Percentiles rank a stretch among this genome's conserved stretches.
phyloP scores from a whole-genome alignment of 2,797 vertebrate species.

The Neostethus bicornis region DNA sequence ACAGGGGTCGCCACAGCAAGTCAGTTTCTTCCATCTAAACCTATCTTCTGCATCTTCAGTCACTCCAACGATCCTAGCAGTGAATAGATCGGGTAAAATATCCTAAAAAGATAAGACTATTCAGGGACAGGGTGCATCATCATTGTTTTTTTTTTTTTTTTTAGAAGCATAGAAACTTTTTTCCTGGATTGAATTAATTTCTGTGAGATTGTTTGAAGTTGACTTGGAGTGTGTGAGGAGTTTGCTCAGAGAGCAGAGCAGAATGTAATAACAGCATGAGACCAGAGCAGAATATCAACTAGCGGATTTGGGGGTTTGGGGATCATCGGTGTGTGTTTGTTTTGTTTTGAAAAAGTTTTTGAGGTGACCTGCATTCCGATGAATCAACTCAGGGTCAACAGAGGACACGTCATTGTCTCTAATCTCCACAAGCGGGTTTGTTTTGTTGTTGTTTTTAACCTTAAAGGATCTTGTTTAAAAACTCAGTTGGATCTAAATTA shows the following conservation, averaged over 20 bases:
- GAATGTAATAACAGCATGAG: constrained; percentile 58
- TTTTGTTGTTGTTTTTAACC: constrained; percentile 3
- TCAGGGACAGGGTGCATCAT: constrained; percentile 15
- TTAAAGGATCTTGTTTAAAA: constrained; percentile 5
- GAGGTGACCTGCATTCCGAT: constrained; percentile 61
- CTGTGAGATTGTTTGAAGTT: constrained; percentile 60
- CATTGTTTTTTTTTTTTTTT: constrained; percentile 32
- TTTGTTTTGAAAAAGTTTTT: constrained; percentile 41
- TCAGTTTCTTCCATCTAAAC: too few species aligned
- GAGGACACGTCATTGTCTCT: not conserved
- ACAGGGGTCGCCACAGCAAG: too few species aligned
- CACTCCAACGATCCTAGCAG: too few species aligned
- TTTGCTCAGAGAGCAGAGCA: constrained; percentile 51
- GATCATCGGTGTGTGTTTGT: constrained; percentile 64
- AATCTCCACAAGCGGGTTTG: too few species aligned
- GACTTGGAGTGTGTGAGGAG: constrained; percentile 47
- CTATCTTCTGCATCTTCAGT: too few species aligned
- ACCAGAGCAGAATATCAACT: constrained; percentile 73
- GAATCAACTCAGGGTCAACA: constrained; percentile 51
- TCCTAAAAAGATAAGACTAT: not conserved
- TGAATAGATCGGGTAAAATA: not conserved
- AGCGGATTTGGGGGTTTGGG: constrained; percentile 47
- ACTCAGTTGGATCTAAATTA: not conserved
- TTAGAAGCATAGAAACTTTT: constrained; percentile 41
- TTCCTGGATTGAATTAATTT: constrained; percentile 52